Conservation (phyloP, 2,888 invertebrate species). For the Mythimna pallens region DNA sequence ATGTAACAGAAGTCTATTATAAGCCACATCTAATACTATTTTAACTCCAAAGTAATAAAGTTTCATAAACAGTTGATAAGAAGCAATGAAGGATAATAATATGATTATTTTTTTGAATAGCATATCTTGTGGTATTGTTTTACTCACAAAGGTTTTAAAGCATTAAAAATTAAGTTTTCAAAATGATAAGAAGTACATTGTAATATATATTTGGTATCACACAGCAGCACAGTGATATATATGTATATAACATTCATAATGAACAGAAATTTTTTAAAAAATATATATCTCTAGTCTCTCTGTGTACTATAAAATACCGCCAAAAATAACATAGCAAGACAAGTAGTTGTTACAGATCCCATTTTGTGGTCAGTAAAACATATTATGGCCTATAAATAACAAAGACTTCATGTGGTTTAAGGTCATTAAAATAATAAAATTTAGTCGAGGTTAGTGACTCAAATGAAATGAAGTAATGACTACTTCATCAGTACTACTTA, state of each 20-base stretch:
- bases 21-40: background rate
- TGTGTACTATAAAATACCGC: background rate
- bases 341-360: background rate
- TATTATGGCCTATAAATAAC: background rate
- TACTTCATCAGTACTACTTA: background rate
- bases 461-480: conserved; percentile 1
- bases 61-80: conserved; percentile 25
- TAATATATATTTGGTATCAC: background rate
- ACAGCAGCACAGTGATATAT: no score
- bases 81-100: background rate
- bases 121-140: background rate
- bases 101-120: background rate
- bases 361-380: background rate
- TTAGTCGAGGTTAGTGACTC: conserved; percentile 1
- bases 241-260: background rate
- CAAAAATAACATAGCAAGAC: background rate
- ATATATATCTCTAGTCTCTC: no score
- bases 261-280: background rate
- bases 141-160: background rate
- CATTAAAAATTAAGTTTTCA: conserved; percentile 21
- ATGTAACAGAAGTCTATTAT: background rate
- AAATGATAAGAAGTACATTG: conserved; percentile 1
- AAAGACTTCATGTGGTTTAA: background rate
- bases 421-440: background rate
- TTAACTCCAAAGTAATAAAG: conserved; percentile 1